Evolutionary conservation across 2,113 vertebrate genomes (phyloP).

Genomic region (Plestiodon gilberti): DNA sequence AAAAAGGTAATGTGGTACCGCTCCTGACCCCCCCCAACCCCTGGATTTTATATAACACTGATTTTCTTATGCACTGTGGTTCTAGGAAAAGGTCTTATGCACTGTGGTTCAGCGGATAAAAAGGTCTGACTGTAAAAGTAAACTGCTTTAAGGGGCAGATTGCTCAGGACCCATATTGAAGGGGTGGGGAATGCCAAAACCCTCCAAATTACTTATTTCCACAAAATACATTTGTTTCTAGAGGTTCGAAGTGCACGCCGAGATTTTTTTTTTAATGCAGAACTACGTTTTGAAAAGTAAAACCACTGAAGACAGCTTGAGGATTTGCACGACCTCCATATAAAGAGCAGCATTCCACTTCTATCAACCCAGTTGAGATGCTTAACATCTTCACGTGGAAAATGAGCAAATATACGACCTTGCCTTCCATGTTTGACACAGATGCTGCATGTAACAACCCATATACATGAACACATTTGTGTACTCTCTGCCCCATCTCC

Average conservation of each 20-base stretch:
- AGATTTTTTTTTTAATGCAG: conserved; percentile 31
- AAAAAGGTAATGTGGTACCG: too few relatives aligned
- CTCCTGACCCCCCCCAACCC: too few relatives aligned
- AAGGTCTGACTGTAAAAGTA: too few relatives aligned
- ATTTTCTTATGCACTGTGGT: too few relatives aligned
- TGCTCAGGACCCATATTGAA: conserved; percentile 71
- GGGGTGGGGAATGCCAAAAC: conserved; percentile 26
- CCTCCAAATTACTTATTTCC: conserved; percentile 71
- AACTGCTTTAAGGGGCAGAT: conserved; percentile 77
- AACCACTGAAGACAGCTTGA: not conserved
- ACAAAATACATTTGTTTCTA: conserved; percentile 80
- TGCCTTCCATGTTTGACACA: not conserved
- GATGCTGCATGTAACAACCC: too few relatives aligned
- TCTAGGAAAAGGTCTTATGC: too few relatives aligned
- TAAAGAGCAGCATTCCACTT: not conserved
- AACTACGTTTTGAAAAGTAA: not conserved
- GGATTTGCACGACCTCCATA: too few relatives aligned
- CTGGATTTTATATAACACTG: too few relatives aligned
- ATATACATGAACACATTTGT: too few relatives aligned
- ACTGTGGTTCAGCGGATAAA: too few relatives aligned
- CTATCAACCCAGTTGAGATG: not conserved
- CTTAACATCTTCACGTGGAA: not conserved
- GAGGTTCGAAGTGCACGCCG: conserved; percentile 76
- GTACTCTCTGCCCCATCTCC: not conserved
- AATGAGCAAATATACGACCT: not conserved